Conservation (phyloP, 2,797 vertebrate genomes). For the Scolopax rusticola region DNA sequence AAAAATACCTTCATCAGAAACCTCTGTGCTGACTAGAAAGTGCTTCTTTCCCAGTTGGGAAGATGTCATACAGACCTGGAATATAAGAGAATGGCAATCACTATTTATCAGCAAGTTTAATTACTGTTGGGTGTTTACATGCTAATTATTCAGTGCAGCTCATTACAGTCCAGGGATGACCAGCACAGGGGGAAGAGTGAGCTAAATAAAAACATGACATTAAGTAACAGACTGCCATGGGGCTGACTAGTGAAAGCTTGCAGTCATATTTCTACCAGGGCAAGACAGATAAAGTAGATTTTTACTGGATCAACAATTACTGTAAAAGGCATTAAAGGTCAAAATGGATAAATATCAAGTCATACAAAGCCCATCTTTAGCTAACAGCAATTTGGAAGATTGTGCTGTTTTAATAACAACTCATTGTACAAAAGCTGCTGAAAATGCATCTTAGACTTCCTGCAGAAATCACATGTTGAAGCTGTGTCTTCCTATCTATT, state of each 20-base stretch:
- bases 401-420: conserved; percentile 25
- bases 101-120: not conserved
- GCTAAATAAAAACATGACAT: not conserved
- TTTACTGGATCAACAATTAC: conserved; percentile 64
- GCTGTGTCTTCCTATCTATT: conserved; percentile 9
- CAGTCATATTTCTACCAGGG: conserved; percentile 13
- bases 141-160: not conserved
- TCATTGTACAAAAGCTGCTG: conserved; percentile 1
- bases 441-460: not conserved
- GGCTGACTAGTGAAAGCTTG: not conserved
- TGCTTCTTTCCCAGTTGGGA: not conserved
- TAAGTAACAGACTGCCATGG: not conserved
- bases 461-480: not conserved
- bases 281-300: conserved; percentile 50
- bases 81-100: not conserved
- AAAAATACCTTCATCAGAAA: not conserved
- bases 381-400: conserved; percentile 32
- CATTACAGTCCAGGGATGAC: not conserved
- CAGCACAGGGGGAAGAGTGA: not conserved
- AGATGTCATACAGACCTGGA: not conserved
- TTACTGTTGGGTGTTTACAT: not conserved
- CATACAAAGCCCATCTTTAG: conserved; percentile 48
- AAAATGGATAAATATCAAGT: conserved; percentile 67
- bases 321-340: conserved; percentile 67
- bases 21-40: not conserved